These are phyloP conservation scores for Graptemys geographica DNA, from an alignment of 2,797 vertebrate genomes.

Conservation along the genomic window DNA sequence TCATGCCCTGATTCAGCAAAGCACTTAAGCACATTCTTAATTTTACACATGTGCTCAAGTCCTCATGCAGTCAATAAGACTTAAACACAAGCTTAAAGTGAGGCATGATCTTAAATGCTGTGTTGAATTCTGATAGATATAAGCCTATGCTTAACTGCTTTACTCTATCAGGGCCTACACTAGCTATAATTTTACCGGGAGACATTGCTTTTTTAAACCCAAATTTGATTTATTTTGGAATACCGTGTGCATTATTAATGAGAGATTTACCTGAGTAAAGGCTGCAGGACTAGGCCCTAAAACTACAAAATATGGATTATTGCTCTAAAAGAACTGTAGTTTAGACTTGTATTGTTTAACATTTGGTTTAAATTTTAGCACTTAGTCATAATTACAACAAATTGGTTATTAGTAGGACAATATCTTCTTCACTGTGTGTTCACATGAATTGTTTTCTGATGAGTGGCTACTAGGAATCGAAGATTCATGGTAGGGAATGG, in stretches of 20 bases:
- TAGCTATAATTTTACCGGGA: not conserved
- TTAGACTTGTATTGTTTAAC: slow-evolving; percentile 15
- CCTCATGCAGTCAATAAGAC: not conserved
- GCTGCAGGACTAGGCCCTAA: not conserved
- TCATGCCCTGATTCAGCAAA: too few species aligned
- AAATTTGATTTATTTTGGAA: not conserved
- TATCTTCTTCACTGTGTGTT: slow-evolving; percentile 53
- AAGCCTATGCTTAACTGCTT: fast-evolving
- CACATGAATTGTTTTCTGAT: slow-evolving; percentile 72
- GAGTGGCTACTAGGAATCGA: slow-evolving; percentile 57
- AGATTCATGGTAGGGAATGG: slow-evolving; percentile 76
- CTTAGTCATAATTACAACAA: slow-evolving; percentile 66
- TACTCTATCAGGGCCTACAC: not conserved
- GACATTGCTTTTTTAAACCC: not conserved
- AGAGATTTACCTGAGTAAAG: not conserved
- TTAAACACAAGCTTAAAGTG: not conserved
- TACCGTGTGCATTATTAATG: not conserved
- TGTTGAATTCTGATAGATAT: fast-evolving
- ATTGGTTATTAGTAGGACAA: slow-evolving; percentile 46
- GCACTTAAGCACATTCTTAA: not conserved
- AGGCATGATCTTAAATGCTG: not conserved
- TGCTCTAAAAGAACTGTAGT: not conserved
- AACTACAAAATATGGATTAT: not conserved
- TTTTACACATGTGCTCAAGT: not conserved
- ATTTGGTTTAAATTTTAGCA: not conserved